These are phyloP conservation scores for Lucifuga dentata DNA, from an alignment of 2,113 vertebrate genomes.

Conservation along the genomic window DNA sequence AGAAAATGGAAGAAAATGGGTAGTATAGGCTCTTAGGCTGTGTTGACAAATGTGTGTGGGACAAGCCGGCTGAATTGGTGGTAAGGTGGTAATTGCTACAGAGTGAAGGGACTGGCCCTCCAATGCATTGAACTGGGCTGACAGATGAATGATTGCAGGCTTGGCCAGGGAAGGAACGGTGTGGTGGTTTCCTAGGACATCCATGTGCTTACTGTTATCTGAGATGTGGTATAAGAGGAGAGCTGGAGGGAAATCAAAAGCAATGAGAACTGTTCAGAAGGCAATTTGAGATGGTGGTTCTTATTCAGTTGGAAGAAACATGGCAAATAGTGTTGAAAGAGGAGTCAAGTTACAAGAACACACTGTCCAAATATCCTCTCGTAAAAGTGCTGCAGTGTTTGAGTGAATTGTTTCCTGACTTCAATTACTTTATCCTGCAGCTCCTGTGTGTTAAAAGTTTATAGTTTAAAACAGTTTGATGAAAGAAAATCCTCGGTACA, in stretches of 20 bases:
- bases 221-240: constrained; percentile 19
- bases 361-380: constrained; percentile 14
- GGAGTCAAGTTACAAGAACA: constrained; percentile 24
- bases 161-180: constrained; percentile 57
- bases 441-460: constrained; percentile 31
- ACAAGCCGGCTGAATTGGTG: constrained; percentile 40
- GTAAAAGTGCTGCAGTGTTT: constrained; percentile 14
- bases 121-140: constrained; percentile 53
- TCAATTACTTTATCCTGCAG: constrained; percentile 28
- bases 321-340: constrained; percentile 39
- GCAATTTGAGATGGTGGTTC: constrained; percentile 48
- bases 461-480: constrained; percentile 31
- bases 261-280: constrained; percentile 45
- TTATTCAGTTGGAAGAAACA: constrained; percentile 39
- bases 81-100: constrained; percentile 13
- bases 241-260: constrained; percentile 43
- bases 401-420: constrained; percentile 30
- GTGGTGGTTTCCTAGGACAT: constrained; percentile 45
- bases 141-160: constrained; percentile 68
- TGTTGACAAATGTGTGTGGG: constrained; percentile 41
- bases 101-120: constrained; percentile 60
- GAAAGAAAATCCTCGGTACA: constrained; percentile 17
- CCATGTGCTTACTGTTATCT: constrained; percentile 33
- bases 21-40: constrained; percentile 7
- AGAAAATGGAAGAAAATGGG: too few relatives aligned